A percentile compares a stretch with the other conserved stretches of the same genome.
These are phyloP conservation scores for Lasioglossum albipes DNA, from an alignment of 1,140 invertebrate genomes.

Conservation along the genomic window DNA sequence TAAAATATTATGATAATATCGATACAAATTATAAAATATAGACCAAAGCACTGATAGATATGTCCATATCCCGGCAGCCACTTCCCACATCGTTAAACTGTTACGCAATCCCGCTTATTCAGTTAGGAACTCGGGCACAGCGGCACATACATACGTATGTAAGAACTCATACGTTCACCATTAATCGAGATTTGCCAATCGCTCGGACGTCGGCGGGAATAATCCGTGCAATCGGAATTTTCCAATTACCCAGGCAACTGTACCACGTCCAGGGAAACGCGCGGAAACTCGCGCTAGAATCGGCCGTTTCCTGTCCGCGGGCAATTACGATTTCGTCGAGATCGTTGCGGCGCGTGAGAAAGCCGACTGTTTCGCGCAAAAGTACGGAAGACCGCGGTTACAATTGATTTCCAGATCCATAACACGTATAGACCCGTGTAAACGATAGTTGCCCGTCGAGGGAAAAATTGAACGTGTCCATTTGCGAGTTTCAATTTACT, in stretches of 20 bases:
- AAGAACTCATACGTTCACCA: background rate
- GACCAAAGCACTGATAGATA: too few relatives aligned
- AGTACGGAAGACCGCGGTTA: background rate
- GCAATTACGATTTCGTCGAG: background rate
- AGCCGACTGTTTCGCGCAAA: background rate
- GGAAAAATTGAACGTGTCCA: too few relatives aligned
- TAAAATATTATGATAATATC: too few relatives aligned
- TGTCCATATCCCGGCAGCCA: too few relatives aligned
- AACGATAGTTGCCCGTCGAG: too few relatives aligned
- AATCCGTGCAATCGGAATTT: background rate
- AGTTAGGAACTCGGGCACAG: background rate
- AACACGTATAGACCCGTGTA: too few relatives aligned
- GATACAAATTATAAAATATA: too few relatives aligned
- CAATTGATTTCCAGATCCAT: too few relatives aligned
- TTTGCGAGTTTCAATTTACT: too few relatives aligned
- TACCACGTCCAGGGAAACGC: background rate
- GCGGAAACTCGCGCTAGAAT: background rate
- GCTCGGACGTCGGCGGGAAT: background rate
- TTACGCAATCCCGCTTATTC: background rate
- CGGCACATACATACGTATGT: background rate
- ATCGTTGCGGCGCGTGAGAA: background rate
- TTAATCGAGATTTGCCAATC: background rate
- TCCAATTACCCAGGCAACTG: background rate
- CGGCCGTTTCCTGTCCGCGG: background rate
- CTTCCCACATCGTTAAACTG: background rate